Evolutionary conservation across 2,797 vertebrate species (phyloP).

Genomic region (Xiphophorus birchmanni): DNA sequence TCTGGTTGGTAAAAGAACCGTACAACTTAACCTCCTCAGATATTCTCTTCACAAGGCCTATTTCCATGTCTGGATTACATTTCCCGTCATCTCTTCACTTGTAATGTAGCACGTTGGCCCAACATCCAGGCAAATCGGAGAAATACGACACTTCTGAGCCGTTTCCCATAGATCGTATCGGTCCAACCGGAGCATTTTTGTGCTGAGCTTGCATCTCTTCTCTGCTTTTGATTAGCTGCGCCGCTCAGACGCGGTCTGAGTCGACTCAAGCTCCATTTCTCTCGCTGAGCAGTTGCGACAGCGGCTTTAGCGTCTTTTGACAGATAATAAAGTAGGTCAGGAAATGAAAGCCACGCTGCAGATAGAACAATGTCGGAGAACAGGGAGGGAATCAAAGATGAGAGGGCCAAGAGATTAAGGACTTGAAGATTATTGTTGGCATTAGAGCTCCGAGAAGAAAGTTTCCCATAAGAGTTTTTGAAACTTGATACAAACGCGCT

Average conservation of each 20-base stretch:
- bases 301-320: slow-evolving; percentile 46
- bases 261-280: slow-evolving; percentile 45
- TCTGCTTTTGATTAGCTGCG: slow-evolving; percentile 52
- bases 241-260: slow-evolving; percentile 22
- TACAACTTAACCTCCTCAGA: slow-evolving; percentile 31
- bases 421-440: neutral
- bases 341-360: slow-evolving; percentile 56
- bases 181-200: slow-evolving; percentile 27
- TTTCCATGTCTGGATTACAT: slow-evolving; percentile 45
- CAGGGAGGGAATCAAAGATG: slow-evolving; percentile 24
- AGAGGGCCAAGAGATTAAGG: slow-evolving; percentile 14
- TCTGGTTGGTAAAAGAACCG: slow-evolving; percentile 1
- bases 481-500: neutral
- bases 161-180: slow-evolving; percentile 59
- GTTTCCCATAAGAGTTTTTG: slow-evolving; percentile 2
- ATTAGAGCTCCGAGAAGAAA: slow-evolving; percentile 2
- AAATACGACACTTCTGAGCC: slow-evolving; percentile 48
- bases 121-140: slow-evolving; percentile 32
- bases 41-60: slow-evolving; percentile 49
- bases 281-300: slow-evolving; percentile 39
- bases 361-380: slow-evolving; percentile 53
- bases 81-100: slow-evolving; percentile 25
- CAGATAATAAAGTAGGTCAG: slow-evolving; percentile 65
- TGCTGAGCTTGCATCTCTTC: slow-evolving; percentile 52
- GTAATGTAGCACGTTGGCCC: slow-evolving; percentile 43